These are phyloP conservation scores for Ophthalmolycus amberensis DNA, from an alignment of 2,113 vertebrate genomes.

Conservation along the genomic window DNA sequence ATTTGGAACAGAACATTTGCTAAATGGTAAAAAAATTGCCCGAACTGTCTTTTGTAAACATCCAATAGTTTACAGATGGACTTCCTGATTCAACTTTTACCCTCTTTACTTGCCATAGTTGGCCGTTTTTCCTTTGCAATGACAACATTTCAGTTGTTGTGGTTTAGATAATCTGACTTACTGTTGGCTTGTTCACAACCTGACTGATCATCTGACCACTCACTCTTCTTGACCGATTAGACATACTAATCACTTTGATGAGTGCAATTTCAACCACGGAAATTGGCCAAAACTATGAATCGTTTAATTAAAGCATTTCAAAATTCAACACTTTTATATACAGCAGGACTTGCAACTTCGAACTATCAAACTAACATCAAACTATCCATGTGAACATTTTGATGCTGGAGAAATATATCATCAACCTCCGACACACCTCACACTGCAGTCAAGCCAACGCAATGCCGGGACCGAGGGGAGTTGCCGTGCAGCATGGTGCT, in stretches of 20 bases:
- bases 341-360: slow-evolving; percentile 8
- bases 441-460: slow-evolving; percentile 53
- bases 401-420: slow-evolving; percentile 51
- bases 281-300: background rate
- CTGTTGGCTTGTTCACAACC: background rate
- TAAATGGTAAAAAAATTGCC: background rate
- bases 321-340: background rate
- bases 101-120: background rate
- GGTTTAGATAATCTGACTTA: background rate
- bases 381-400: slow-evolving; percentile 14
- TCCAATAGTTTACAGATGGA: background rate
- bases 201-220: background rate
- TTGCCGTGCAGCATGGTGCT: slow-evolving; percentile 34
- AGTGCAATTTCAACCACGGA: background rate
- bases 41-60: background rate
- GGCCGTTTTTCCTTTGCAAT: no score
- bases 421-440: slow-evolving; percentile 69
- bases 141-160: background rate
- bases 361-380: slow-evolving; percentile 15
- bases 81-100: background rate
- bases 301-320: background rate
- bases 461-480: slow-evolving; percentile 40
- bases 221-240: background rate
- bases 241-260: background rate
- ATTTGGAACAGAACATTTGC: background rate